A percentile compares a stretch with the other conserved stretches of the same genome.
phyloP scores from a whole-genome alignment of 1,140 invertebrate species.

The Apis florea region DNA sequence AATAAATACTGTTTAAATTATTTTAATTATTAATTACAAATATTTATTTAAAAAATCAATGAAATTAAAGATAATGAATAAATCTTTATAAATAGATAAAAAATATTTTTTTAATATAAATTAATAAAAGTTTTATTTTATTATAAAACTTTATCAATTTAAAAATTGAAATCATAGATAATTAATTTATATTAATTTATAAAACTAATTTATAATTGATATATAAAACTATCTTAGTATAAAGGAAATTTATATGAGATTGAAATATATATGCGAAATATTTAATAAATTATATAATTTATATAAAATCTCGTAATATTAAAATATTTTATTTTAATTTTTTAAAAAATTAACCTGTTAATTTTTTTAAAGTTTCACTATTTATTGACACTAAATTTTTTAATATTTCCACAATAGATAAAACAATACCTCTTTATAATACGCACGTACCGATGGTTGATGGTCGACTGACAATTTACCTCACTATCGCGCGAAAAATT shows the following conservation, averaged over 20 bases:
- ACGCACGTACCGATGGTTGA: conserved; percentile 27
- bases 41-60: no score
- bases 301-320: background rate
- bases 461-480: conserved; percentile 32
- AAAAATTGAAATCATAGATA: no score
- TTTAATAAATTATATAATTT: background rate
- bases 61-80: no score
- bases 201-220: background rate
- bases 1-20: background rate
- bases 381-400: conserved; percentile 1
- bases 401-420: conserved; percentile 9
- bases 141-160: no score
- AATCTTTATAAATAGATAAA: no score
- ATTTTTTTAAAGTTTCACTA: background rate
- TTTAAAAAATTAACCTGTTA: background rate
- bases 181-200: no score
- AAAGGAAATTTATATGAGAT: no score
- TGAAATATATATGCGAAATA: background rate
- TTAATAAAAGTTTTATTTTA: no score
- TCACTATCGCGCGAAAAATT: conserved; percentile 23
- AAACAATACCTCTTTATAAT: background rate
- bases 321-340: no score
- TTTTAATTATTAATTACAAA: background rate
- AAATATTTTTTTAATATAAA: no score
- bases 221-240: background rate